phyloP scores from a whole-genome alignment of 2,888 invertebrate genomes.

The Embidobia sp. region DNA sequence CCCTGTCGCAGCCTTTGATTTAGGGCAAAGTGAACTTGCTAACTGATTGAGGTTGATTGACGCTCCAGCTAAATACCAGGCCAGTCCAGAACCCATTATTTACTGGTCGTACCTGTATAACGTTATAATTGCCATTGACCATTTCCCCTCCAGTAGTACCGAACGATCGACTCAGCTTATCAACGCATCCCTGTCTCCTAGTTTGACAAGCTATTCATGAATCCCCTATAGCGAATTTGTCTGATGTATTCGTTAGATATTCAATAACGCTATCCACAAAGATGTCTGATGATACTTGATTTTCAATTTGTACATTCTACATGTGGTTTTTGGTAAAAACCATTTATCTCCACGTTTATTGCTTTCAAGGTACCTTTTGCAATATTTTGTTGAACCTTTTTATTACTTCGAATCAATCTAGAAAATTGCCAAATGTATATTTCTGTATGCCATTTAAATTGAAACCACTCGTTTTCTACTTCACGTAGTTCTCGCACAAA shows the following conservation, averaged over 20 bases:
- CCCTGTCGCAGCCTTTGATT: slow-evolving; percentile 72
- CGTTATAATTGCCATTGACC: slow-evolving; percentile 77
- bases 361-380: no score
- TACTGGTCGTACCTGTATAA: slow-evolving; percentile 74
- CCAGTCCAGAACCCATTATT: slow-evolving; percentile 78
- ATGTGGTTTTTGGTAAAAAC: no score
- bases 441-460: no score
- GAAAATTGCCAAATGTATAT: no score
- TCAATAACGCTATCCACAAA: slow-evolving; percentile 53
- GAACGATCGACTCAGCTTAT: slow-evolving; percentile 73
- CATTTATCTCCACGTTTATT: no score
- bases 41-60: slow-evolving; percentile 80
- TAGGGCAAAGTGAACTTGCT: slow-evolving; percentile 74
- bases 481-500: no score
- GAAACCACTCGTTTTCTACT: no score
- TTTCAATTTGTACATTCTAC: slow-evolving; percentile 9
- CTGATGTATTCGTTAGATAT: slow-evolving; percentile 58
- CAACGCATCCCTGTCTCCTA: slow-evolving; percentile 64
- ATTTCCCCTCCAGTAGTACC: slow-evolving; percentile 68
- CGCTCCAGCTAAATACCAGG: slow-evolving; percentile 78
- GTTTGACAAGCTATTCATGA: slow-evolving; percentile 65
- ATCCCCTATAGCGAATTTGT: slow-evolving; percentile 53
- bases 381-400: no score
- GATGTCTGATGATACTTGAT: slow-evolving; percentile 38
- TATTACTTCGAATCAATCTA: no score